Conservation (phyloP, 1,140 invertebrate genomes). For the Drosophila ogumai region DNA sequence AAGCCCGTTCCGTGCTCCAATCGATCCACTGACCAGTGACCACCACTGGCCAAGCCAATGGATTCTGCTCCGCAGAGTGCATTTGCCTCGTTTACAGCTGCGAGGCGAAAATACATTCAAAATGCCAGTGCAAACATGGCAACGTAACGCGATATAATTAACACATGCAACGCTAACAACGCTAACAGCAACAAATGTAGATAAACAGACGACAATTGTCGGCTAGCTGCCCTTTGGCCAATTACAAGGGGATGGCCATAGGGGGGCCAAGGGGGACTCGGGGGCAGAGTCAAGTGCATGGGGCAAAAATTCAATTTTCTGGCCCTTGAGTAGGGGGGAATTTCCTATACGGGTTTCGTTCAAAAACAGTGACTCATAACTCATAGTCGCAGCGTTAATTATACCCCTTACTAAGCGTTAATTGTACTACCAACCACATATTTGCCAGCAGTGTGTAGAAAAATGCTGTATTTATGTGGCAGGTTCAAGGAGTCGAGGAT, state of each 20-base stretch:
- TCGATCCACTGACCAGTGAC: conserved; percentile 47
- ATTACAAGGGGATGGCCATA: conserved; percentile 37
- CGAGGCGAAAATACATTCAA: conserved; percentile 30
- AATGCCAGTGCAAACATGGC: conserved; percentile 41
- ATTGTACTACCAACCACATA: conserved; percentile 5
- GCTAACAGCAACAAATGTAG: conserved; percentile 28
- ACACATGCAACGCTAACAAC: conserved; percentile 39
- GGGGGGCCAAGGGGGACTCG: not conserved
- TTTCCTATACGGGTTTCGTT: conserved; percentile 21
- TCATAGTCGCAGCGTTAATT: conserved; percentile 25
- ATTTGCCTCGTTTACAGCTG: conserved; percentile 38
- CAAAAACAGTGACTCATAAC: conserved; percentile 36
- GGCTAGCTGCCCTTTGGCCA: conserved; percentile 63
- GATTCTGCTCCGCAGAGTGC: conserved; percentile 41
- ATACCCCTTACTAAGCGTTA: conserved; percentile 29
- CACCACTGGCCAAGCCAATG: conserved; percentile 32
- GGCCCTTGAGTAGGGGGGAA: conserved; percentile 25
- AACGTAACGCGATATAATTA: conserved; percentile 56
- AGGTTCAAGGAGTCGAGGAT: conserved; percentile 35
- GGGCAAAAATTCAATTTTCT: conserved; percentile 36
- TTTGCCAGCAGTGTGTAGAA: not conserved
- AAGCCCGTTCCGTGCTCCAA: conserved; percentile 14
- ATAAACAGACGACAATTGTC: conserved; percentile 54
- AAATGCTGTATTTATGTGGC: conserved; percentile 13
- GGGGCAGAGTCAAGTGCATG: conserved; percentile 28